Evolutionary conservation across 2,113 vertebrate species (phyloP).

Genomic region (Saguinus imperator): DNA sequence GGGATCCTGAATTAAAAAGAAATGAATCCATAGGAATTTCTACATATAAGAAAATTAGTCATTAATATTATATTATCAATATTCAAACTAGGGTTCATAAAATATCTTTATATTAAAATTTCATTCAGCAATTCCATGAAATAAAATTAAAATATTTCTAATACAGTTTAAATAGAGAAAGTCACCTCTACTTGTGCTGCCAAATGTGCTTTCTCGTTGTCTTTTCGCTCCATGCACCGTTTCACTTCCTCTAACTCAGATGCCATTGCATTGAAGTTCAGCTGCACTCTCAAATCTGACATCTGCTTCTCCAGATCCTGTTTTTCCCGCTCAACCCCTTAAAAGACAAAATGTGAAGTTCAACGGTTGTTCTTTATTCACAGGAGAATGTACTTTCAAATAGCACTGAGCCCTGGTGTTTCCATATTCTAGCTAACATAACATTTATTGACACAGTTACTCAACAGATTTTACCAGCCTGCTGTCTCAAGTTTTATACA

Average conservation of each 20-base stretch:
- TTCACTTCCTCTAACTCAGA: constrained; percentile 91
- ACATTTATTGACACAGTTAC: background rate
- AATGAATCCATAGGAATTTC: background rate
- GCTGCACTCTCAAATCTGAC: constrained; percentile 87
- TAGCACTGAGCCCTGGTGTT: background rate
- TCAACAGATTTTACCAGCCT: background rate
- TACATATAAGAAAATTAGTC: background rate
- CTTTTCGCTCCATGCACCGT: constrained; percentile 88
- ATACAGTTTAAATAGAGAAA: background rate
- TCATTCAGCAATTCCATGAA: constrained; percentile 17
- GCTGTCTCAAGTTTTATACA: background rate
- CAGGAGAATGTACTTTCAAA: background rate
- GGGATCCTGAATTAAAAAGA: background rate
- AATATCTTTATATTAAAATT: constrained; percentile 2
- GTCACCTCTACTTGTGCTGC: constrained; percentile 89
- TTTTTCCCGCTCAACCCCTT: constrained; percentile 84
- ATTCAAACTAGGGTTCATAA: background rate
- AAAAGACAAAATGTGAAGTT: constrained; percentile 53
- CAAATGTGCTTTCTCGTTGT: constrained; percentile 90
- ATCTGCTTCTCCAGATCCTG: constrained; percentile 89
- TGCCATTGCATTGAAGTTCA: constrained; percentile 83
- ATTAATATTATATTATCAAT: background rate
- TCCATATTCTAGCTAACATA: background rate
- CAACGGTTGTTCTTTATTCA: background rate
- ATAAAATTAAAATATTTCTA: background rate